Evolutionary conservation across 2,797 vertebrate species (phyloP), one percentile per base, ranked within the genome.

Genomic region (Acestrorhynchus altus): DNA sequence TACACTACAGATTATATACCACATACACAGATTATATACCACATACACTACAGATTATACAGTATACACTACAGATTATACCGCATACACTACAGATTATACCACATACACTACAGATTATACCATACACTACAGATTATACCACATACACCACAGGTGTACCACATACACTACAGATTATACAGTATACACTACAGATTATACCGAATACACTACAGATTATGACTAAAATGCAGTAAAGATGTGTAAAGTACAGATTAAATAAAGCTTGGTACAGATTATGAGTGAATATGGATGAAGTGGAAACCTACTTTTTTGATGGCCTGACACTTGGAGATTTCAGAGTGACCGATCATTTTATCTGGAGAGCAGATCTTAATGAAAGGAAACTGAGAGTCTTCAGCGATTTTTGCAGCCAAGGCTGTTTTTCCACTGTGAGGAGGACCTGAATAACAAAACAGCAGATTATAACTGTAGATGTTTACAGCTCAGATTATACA

Each of bases 321-420:
- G 59, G 97, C 96, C 90, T 98, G 97, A 85, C 98, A 99, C 88
- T 99, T 99, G 85, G 97, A 95, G 49, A 96, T 97, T 91, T 99
- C 98, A 0, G 97, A 98, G 91, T 94, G 90, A 66, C 97, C 97
- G 10, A 99, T 98, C 97, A 98, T 99, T 90, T 98, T 98, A 87
- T 99, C 97, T 49, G 98, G 97, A 85, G 97, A 98, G 85, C 97
- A 99, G 90, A 99, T 98, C 91, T 99, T 99, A 88, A 99, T 99
- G 89, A 99, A 99, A 54, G 97, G 97, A 85, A 99, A 99, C 88
- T 97, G 92, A 1, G 97, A 99, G 71, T 97, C 95, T 88, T 99
- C 97, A 0, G 98, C 93, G 83, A 99, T 98, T 89, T 97, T 96
- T 10, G 98, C 97, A 63, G 97, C 96, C 81, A 99, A 77, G 0